A percentile compares a stretch with the other conserved stretches of the same genome.
These are phyloP conservation scores for Ailuropoda melanoleuca DNA, from an alignment of 2,113 vertebrate genomes.

Conservation along the genomic window DNA sequence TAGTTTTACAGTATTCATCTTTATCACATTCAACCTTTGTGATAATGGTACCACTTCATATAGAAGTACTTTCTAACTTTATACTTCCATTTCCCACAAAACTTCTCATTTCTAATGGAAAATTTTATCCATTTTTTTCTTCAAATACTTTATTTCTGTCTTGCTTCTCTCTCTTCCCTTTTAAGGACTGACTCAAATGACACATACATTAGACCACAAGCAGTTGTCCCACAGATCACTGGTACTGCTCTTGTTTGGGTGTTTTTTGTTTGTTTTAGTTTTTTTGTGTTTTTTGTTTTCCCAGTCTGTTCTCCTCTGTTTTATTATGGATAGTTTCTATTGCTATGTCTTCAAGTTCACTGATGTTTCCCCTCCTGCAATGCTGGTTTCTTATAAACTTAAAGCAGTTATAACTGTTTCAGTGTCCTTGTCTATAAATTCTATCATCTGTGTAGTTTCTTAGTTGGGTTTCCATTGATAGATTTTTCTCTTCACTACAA, in stretches of 20 bases:
- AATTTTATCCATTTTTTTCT: neutral
- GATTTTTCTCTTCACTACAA: neutral
- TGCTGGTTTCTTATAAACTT: neutral
- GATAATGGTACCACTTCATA: neutral
- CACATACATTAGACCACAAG: neutral
- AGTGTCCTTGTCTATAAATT: conserved; percentile 1
- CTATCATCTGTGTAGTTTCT: conserved; percentile 24
- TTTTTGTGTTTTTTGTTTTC: neutral
- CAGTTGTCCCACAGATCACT: neutral
- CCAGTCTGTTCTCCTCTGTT: neutral
- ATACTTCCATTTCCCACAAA: neutral
- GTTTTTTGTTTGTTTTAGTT: neutral
- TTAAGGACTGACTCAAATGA: neutral
- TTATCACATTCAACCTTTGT: neutral
- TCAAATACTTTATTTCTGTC: neutral
- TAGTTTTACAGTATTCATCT: neutral
- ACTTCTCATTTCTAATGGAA: neutral
- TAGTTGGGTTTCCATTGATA: neutral
- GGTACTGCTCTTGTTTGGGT: neutral
- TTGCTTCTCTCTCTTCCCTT: neutral
- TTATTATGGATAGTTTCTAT: neutral
- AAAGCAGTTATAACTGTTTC: conserved; percentile 6
- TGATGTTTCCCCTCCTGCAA: conserved; percentile 12
- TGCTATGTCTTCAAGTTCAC: neutral
- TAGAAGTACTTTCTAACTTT: neutral